phyloP scores from a whole-genome alignment of 2,113 vertebrate genomes.

The Eidolon helvum region DNA sequence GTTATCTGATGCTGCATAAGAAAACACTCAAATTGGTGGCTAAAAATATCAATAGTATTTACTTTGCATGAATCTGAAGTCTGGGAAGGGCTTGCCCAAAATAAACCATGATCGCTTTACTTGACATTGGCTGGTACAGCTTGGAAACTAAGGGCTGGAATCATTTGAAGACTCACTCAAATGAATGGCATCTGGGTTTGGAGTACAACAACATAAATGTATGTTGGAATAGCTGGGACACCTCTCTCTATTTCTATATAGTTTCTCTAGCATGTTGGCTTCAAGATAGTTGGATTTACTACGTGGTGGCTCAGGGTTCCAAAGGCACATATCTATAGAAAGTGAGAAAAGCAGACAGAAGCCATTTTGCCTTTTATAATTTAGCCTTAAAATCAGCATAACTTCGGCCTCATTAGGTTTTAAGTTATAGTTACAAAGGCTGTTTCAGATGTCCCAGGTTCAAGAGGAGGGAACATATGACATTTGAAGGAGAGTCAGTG shows the following conservation, averaged over 20 bases:
- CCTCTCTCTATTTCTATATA: not conserved
- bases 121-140: not conserved
- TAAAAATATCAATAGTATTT: not conserved
- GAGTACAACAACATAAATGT: not conserved
- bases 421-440: not conserved
- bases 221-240: not conserved
- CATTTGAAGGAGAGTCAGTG: not conserved
- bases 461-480: not conserved
- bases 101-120: not conserved
- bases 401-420: not conserved
- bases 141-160: not conserved
- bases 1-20: not conserved
- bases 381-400: not conserved
- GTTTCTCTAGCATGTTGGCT: not conserved
- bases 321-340: not conserved
- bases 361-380: not conserved
- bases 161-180: not conserved
- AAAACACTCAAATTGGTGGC: not conserved
- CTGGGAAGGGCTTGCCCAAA: not conserved
- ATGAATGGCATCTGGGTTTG: not conserved
- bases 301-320: not conserved
- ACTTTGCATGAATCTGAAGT: not conserved
- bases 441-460: not conserved
- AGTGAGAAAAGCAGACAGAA: not conserved
- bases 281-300: not conserved